Base-by-base conservation (phyloP, 2,113 vertebrate genomes). In the Caretta caretta region DNA sequence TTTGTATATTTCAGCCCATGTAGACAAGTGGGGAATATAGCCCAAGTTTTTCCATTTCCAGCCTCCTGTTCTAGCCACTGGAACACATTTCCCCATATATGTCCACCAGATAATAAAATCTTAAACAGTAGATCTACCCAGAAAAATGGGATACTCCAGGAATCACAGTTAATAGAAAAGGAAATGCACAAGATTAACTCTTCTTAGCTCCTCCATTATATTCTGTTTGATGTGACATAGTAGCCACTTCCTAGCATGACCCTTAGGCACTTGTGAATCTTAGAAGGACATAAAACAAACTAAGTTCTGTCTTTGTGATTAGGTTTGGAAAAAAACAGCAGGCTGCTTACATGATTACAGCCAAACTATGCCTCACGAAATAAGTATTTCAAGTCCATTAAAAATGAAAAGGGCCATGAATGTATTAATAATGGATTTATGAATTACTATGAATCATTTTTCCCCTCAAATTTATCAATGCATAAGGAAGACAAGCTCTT, bases 221-320 rank as follows among this genome's bases (percentile, higher is more conserved):
- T 6, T 62, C 2, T 1, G 11, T 3, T 38, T 86, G 25, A 49
- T 0, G 2, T 49, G n/a, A 88, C 17, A 10, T 3, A 57, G 6
- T 7, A 51, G 57, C 42, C 80, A 53, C 2, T 56, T 88, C 50
- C 29, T 10, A 2, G 14, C 29, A 80, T 2, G n/a, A 13, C 10
- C 53, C 25, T 53, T 65, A 65, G 25, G 17, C 27, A 19, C 17
- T 88, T 88, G 24, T 56, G 10, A 84, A 75, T 25, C 29, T 80
- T 72, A 72, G 65, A 1, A 57, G 79, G 13, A 86, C 20, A 84
- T 75, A 72, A 94, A 90, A 1, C 17, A 90, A 86, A 65, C 16
- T 11, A 59, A 81, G 22, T 65, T 88, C 79, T 62, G 0, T 65
- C 38, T 83, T 80, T 53, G 75, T 3, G 25, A 38, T 59, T 25